Evolutionary conservation across 2,797 vertebrate genomes (phyloP).

Genomic region (Hypotaenidia philippensis): DNA sequence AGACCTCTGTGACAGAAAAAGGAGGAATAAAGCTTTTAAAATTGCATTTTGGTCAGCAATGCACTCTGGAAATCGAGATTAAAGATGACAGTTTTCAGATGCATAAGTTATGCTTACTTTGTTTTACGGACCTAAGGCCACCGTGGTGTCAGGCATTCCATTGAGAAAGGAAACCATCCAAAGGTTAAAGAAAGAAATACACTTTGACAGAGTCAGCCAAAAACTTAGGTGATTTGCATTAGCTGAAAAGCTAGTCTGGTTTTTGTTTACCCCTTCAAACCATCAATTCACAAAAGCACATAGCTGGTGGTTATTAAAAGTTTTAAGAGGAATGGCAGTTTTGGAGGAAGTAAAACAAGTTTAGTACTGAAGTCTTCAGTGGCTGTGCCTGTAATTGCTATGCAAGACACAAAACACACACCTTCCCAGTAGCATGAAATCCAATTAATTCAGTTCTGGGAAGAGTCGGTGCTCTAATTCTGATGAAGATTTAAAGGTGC

Average conservation of each 20-base stretch:
- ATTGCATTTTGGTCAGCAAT: constrained; percentile 45
- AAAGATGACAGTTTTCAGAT: constrained; percentile 62
- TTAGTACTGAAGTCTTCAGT: background rate
- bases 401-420: constrained; percentile 24
- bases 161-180: constrained; percentile 1
- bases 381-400: constrained; percentile 8
- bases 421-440: constrained; percentile 47
- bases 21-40: constrained; percentile 60
- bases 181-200: constrained; percentile 39
- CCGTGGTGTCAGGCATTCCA: background rate
- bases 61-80: constrained; percentile 56
- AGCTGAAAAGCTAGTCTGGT: background rate
- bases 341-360: background rate
- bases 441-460: constrained; percentile 44
- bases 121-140: constrained; percentile 47
- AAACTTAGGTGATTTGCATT: background rate
- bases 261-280: constrained; percentile 40
- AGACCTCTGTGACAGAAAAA: background rate
- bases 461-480: background rate
- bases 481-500: constrained; percentile 50
- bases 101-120: constrained; percentile 52
- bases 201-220: constrained; percentile 11
- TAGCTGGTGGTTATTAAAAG: constrained; percentile 10
- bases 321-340: background rate
- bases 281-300: background rate